These are phyloP conservation scores for Ciconia maguari DNA, from an alignment of 2,113 vertebrate species.

Conservation along the genomic window DNA sequence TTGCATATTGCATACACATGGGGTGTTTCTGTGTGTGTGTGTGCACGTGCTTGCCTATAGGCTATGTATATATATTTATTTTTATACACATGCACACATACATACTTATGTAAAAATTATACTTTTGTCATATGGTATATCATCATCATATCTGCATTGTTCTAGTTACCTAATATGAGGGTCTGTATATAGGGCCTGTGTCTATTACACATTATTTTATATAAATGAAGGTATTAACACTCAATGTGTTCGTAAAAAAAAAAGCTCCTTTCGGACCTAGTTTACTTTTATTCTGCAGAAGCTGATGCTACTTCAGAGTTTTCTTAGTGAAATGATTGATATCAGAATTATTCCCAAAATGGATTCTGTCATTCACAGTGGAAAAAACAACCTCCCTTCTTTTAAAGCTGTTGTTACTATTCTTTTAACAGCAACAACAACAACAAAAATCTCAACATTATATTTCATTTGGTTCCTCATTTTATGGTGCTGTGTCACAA, in stretches of 20 bases:
- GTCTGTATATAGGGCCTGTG: not conserved
- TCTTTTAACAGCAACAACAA: not conserved
- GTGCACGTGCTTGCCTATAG: not conserved
- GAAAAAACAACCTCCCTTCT: not conserved
- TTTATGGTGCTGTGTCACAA: not conserved
- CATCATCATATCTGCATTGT: not conserved
- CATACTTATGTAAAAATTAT: not conserved
- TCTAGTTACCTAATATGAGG: not conserved
- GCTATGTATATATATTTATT: not conserved
- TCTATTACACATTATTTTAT: not conserved
- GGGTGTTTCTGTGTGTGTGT: not conserved
- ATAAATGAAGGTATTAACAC: not conserved
- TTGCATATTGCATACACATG: not conserved
- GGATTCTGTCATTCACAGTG: not conserved
- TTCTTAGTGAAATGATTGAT: not conserved
- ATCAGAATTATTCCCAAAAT: not conserved
- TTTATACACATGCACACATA: not conserved
- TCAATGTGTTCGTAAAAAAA: not conserved
- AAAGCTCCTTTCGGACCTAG: not conserved
- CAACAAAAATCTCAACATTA: not conserved
- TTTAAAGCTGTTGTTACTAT: not conserved
- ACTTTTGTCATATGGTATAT: not conserved
- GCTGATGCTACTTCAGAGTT: not conserved
- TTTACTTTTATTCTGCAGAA: not conserved
- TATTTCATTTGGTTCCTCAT: not conserved